Evolutionary conservation across 2,888 invertebrate genomes (phyloP).

Genomic region (Ramazzottius varieornatus): DNA sequence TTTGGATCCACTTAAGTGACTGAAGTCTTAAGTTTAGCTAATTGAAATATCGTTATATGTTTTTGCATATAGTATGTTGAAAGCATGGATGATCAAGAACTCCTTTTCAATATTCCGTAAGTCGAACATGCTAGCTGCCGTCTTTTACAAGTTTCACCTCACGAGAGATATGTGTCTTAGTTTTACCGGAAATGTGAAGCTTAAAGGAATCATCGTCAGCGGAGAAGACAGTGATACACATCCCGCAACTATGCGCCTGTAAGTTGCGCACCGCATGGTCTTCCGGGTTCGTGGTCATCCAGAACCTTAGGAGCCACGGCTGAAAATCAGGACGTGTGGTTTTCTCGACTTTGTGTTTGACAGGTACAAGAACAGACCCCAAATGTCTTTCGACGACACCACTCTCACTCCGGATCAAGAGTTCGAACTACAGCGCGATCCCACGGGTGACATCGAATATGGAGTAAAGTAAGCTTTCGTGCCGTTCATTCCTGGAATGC

Average conservation of each 20-base stretch:
- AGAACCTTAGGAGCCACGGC: background rate
- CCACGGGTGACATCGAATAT: conserved; percentile 55
- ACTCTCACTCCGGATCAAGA: conserved; percentile 44
- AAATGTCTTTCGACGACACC: conserved; percentile 72
- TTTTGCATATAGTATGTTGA: background rate
- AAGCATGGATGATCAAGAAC: background rate
- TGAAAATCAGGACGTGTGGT: background rate
- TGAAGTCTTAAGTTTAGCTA: too few species aligned
- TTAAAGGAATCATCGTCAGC: conserved; percentile 69
- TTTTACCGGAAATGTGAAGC: conserved; percentile 75
- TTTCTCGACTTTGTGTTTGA: conserved; percentile 5
- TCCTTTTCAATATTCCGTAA: background rate
- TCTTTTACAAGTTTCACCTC: background rate
- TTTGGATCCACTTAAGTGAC: background rate
- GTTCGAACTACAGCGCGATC: conserved; percentile 56
- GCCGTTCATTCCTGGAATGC: too few species aligned
- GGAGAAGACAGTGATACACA: conserved; percentile 65
- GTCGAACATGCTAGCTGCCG: background rate
- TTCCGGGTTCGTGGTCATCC: too few species aligned
- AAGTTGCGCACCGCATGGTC: conserved; percentile 26
- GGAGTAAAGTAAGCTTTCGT: conserved; percentile 48
- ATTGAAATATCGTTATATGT: too few species aligned
- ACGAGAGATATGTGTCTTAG: conserved; percentile 24
- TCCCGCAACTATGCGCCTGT: conserved; percentile 64
- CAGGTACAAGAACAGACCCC: conserved; percentile 70